Conservation (phyloP, 2,888 invertebrate genomes). For the Drosophila peninsularis region DNA sequence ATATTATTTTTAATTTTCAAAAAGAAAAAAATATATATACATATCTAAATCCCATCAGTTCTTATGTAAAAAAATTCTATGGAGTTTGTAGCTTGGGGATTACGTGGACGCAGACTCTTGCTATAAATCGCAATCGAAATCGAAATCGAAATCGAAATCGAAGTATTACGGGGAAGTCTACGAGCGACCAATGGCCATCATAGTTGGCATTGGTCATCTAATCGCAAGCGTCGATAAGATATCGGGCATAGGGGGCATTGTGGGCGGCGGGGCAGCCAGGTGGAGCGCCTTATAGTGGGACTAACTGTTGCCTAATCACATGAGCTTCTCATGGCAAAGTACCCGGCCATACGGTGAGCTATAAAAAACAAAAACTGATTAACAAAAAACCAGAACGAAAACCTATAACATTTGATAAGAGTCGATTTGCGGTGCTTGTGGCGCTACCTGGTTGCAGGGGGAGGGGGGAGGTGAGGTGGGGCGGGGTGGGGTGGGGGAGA, state of each 20-base stretch:
- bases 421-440: slow-evolving; percentile 1
- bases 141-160: neutral
- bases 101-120: neutral
- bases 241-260: neutral
- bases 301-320: slow-evolving; percentile 32
- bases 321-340: slow-evolving; percentile 8
- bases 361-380: slow-evolving; percentile 18
- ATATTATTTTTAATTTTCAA: too few relatives aligned
- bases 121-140: neutral
- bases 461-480: neutral
- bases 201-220: slow-evolving; percentile 43
- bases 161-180: neutral
- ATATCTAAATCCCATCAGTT: too few relatives aligned
- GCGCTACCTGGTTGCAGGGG: neutral
- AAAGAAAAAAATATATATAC: too few relatives aligned
- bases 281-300: neutral
- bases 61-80: neutral
- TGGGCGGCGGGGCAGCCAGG: neutral
- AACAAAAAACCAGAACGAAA: slow-evolving; percentile 12
- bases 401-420: slow-evolving; percentile 26
- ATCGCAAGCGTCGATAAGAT: slow-evolving; percentile 44
- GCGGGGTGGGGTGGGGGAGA: too few relatives aligned
- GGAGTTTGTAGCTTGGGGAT: slow-evolving; percentile 1
- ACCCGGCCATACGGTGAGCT: slow-evolving; percentile 6
- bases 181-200: slow-evolving; percentile 19